Conservation (phyloP, 2,888 invertebrate species). For the Creontiades dilutus region DNA sequence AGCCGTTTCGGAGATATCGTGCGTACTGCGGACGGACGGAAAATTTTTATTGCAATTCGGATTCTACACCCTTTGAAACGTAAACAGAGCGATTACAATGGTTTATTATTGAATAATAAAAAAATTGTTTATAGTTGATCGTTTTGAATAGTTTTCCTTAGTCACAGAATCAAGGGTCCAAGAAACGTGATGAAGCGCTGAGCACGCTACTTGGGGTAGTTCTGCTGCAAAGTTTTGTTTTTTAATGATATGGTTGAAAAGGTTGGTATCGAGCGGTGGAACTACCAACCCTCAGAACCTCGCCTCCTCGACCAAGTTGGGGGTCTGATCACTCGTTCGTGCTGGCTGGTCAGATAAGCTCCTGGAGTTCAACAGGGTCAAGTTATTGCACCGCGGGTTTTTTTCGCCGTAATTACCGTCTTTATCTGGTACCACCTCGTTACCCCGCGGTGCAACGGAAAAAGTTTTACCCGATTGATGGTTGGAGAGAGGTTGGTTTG, state of each 20-base stretch:
- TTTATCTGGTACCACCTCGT: conserved; percentile 38
- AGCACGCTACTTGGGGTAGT: neutral
- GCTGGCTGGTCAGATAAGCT: conserved; percentile 56
- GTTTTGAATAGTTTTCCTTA: no score
- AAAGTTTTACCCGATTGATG: conserved; percentile 24
- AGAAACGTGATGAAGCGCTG: neutral
- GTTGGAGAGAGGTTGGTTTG: neutral
- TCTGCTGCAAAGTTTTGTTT: neutral
- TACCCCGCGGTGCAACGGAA: conserved; percentile 22
- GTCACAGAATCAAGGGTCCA: neutral
- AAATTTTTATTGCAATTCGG: no score
- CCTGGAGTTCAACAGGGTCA: conserved; percentile 53
- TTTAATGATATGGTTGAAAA: conserved; percentile 13
- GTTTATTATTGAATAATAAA: no score
- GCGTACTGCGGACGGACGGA: no score
- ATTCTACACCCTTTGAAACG: no score
- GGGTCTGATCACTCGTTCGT: conserved; percentile 49
- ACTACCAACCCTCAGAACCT: neutral
- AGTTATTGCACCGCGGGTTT: conserved; percentile 58
- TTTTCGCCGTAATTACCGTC: conserved; percentile 47
- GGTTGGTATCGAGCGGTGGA: conserved; percentile 38
- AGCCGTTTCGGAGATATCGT: no score
- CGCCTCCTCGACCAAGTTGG: conserved; percentile 2
- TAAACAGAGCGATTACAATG: no score
- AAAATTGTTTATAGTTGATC: no score